phyloP scores from a whole-genome alignment of 2,888 invertebrate species.

The Lordiphosa andalusiaca region DNA sequence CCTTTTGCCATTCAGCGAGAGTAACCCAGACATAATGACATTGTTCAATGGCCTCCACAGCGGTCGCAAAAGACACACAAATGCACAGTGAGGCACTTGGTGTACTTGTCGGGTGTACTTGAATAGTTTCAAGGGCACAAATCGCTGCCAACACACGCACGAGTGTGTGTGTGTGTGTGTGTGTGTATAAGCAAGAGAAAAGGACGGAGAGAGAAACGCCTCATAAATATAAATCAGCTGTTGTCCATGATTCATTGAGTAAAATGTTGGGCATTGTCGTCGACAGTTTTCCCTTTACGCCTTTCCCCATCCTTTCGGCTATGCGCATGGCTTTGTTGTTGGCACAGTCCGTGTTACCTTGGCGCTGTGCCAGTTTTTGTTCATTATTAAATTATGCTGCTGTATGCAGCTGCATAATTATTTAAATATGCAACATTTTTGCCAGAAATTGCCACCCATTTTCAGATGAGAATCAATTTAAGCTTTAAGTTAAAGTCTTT shows the following conservation, averaged over 20 bases:
- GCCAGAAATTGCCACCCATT: no score
- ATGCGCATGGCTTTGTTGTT: conserved; percentile 23
- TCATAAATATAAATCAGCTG: conserved; percentile 75
- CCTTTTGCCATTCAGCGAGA: conserved; percentile 33
- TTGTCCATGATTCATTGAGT: conserved; percentile 74
- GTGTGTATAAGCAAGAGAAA: no score
- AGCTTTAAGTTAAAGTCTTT: no score
- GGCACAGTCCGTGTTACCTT: no score
- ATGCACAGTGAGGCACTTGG: conserved; percentile 74
- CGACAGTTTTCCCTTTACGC: conserved; percentile 6
- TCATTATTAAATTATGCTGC: no score
- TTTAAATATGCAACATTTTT: no score
- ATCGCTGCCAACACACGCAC: conserved; percentile 51
- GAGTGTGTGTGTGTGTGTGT: conserved; percentile 12
- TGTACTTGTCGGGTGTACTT: conserved; percentile 68
- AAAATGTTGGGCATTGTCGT: conserved; percentile 39
- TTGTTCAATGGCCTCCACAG: conserved; percentile 54
- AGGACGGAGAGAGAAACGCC: conserved; percentile 20
- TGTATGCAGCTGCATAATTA: no score
- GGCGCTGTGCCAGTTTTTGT: no score
- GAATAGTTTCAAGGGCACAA: conserved; percentile 70
- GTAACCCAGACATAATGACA: conserved; percentile 49
- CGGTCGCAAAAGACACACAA: conserved; percentile 48
- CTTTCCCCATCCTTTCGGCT: conserved; percentile 6
- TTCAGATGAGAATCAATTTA: no score